Evolutionary conservation across 2,113 vertebrate species (phyloP).

Genomic region (Phycodurus eques): DNA sequence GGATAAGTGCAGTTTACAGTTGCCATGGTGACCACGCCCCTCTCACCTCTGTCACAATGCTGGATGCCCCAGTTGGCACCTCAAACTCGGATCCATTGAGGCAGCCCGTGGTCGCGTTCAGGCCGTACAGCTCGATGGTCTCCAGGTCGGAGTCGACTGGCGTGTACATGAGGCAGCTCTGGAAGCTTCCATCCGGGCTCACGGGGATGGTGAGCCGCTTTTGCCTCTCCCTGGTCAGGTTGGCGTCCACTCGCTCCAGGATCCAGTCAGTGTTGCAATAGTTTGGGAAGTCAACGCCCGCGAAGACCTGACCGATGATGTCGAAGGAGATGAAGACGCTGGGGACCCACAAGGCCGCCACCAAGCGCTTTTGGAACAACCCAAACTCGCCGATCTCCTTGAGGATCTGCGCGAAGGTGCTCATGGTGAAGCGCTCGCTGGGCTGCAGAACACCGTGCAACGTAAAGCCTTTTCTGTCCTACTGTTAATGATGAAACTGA

Average conservation of each 20-base stretch:
- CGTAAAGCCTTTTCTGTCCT: background rate
- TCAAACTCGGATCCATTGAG: conserved; percentile 73
- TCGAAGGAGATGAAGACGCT: conserved; percentile 70
- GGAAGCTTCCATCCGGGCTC: conserved; percentile 50
- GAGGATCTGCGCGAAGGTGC: conserved; percentile 72
- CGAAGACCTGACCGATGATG: conserved; percentile 82
- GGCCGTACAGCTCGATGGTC: conserved; percentile 67
- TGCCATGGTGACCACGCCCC: conserved; percentile 28
- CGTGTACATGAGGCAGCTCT: conserved; percentile 81
- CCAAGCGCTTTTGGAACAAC: conserved; percentile 77
- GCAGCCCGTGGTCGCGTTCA: conserved; percentile 75
- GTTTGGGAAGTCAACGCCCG: conserved; percentile 66
- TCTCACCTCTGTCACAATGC: conserved; percentile 75
- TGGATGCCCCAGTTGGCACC: conserved; percentile 51
- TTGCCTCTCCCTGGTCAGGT: conserved; percentile 71
- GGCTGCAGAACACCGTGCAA: background rate
- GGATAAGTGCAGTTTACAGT: too few relatives aligned
- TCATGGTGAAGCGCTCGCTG: conserved; percentile 4
- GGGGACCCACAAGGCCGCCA: conserved; percentile 70
- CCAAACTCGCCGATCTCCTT: conserved; percentile 81
- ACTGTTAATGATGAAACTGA: background rate
- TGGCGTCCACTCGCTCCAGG: conserved; percentile 44
- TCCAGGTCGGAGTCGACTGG: conserved; percentile 73
- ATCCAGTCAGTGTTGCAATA: conserved; percentile 86
- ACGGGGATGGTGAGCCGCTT: conserved; percentile 77